Base-by-base conservation (phyloP, 1,140 invertebrate genomes). In the Bombus pyrosoma region DNA sequence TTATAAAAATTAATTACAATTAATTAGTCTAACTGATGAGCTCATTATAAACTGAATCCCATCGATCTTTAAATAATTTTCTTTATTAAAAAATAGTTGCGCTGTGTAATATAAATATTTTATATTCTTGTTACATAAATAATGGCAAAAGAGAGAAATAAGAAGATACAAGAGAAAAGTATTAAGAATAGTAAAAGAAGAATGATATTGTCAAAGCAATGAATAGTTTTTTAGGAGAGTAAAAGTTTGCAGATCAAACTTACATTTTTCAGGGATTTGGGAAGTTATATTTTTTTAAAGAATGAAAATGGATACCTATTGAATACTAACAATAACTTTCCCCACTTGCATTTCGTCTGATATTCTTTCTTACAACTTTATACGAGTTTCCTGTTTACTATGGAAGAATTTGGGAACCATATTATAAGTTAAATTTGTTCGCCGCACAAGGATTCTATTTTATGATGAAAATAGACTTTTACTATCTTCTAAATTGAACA, bases 241-340 rank as follows among this genome's bases (percentile, higher is more conserved):
- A 43, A 73, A 81, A 73, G 53, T 81, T 81, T 62, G 0, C 18
- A 8, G 47, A 53, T 53, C 18, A 73, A 81, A 81, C 69, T 47
- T 22, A 22, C 43, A 81, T 73, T 73, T 47, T 81, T n/a, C 53
- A 64, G 64, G 39, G 53, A 32, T 43, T 39, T 13, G 43, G 39
- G 25, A 32, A 22, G 8, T 18, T 25, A 4, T 15, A 32, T 9
- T 34, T 22, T 72, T 43, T 18, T 2, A 22, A 28, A 34, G 39
- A 81, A 73, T 9, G 69, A 39, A 73, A 81, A 81, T 64, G 22
- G n/a, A 43, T 64, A 41, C 34, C 53, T 72, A 81, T 73, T 41
- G 69, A 73, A 64, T 81, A 73, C 80, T 64, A 81, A 81, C 80
- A 73, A 73, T 73, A 73, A 73, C 39, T 81, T 73, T 64, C 25